Evolutionary conservation across 1,140 invertebrate genomes (phyloP), one percentile per base, ranked within the genome.

Genomic region (Batillaria attramentaria): DNA sequence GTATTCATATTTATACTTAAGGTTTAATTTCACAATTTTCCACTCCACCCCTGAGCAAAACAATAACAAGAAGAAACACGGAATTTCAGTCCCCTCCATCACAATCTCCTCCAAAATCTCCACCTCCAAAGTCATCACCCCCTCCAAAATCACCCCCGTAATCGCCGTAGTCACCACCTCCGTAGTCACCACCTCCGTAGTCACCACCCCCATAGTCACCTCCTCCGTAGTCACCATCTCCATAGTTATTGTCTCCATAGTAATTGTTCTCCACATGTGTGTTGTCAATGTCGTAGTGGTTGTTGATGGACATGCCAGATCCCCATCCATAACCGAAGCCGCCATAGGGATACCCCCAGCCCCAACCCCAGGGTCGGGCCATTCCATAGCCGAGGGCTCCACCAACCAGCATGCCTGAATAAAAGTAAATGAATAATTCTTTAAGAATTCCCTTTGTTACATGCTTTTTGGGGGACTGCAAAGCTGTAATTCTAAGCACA

Each of bases 181-280:
- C 72, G 69, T 80, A 76, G 42, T 80, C 42, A 42, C 46, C 70
- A 41, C 72, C 72, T 13, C 41, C 39, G 4, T 57, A 20, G 20
- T 77, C 24, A 16, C 39, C 69, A n/a, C 69, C 68, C 28, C 35
- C 60, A 33, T 73, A 42, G 20, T 80, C 43, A 24, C 62, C n/a
- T n/a, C n/a, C n/a, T n/a, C n/a, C n/a, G n/a, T n/a, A n/a, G 31
- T 69, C 37, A 18, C 57, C 78, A 35, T 41, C 39, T 37, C 74
- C 73, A 31, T 54, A 68, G 60, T 78, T 79, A 35, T 72, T 79
- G 46, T 81, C 42, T 39, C 74, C 42, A 50, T 39, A 42, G 13
- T 66, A 50, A 41, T 68, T 81, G 70, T 81, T 75, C 33, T 79
- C 72, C 42, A 78, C 75, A 62, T 79, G 43, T 10, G 69, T 81